Evolutionary conservation across 2,113 vertebrate genomes (phyloP).

Genomic region (Philantomba maxwellii): DNA sequence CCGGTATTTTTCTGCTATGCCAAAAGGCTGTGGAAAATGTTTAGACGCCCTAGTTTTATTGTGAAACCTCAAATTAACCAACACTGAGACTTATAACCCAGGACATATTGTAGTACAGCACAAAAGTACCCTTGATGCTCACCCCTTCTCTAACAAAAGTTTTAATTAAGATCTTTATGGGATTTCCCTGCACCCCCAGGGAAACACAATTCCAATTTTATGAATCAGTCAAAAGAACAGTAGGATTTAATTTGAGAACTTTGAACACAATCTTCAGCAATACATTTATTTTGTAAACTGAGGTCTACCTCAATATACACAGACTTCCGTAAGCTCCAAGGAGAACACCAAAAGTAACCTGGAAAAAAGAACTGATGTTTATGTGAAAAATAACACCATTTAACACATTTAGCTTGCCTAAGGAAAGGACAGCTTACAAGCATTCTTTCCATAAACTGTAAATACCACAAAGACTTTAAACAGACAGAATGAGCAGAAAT

Average conservation of each 20-base stretch:
- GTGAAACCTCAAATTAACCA: slow-evolving; percentile 25
- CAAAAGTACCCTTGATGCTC: background rate
- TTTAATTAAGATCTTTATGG: slow-evolving; percentile 48
- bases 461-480: slow-evolving; percentile 28
- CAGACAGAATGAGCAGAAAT: slow-evolving; percentile 31
- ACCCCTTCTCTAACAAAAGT: slow-evolving; percentile 8
- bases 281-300: slow-evolving; percentile 20
- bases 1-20: background rate
- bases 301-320: slow-evolving; percentile 30
- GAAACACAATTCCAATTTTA: slow-evolving; percentile 24
- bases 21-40: background rate
- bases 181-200: background rate
- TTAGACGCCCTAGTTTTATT: background rate
- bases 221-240: slow-evolving; percentile 5
- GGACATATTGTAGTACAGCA: background rate
- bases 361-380: slow-evolving; percentile 52
- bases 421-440: slow-evolving; percentile 35
- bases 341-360: slow-evolving; percentile 57
- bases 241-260: slow-evolving; percentile 34
- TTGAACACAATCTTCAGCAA: slow-evolving; percentile 19
- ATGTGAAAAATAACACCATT: slow-evolving; percentile 54
- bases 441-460: slow-evolving; percentile 37
- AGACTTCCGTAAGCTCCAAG: slow-evolving; percentile 30
- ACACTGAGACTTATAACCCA: slow-evolving; percentile 14
- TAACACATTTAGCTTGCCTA: slow-evolving; percentile 57